Percentiles rank a stretch among this genome's conserved stretches.
These are phyloP conservation scores for Anaspis maculata DNA, from an alignment of 2,888 invertebrate species.

Conservation along the genomic window DNA sequence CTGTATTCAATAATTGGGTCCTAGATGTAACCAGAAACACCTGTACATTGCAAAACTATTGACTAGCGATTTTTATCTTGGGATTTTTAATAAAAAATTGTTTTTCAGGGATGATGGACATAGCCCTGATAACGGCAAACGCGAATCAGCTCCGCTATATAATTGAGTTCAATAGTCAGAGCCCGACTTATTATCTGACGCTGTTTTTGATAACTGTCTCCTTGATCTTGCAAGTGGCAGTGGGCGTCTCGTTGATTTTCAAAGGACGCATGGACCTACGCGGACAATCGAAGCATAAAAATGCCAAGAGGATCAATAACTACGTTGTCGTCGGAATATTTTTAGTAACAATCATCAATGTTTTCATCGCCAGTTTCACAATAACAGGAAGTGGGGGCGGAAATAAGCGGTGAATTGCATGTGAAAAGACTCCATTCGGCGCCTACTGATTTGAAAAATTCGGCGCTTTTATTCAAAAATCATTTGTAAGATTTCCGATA, in stretches of 20 bases:
- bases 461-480: too few relatives aligned
- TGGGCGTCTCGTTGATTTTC: slow-evolving; percentile 54
- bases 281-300: slow-evolving; percentile 42
- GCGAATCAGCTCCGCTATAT: slow-evolving; percentile 61
- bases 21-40: too few relatives aligned
- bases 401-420: too few relatives aligned
- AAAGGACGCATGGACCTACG: slow-evolving; percentile 50
- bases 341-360: slow-evolving; percentile 59
- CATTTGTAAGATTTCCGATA: too few relatives aligned
- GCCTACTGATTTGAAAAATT: too few relatives aligned
- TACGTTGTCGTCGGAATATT: slow-evolving; percentile 56
- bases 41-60: too few relatives aligned
- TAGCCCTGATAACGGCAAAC: slow-evolving; percentile 61
- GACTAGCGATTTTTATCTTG: too few relatives aligned
- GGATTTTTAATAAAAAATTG: slow-evolving; percentile 6
- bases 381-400: slow-evolving; percentile 32
- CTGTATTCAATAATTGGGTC: too few relatives aligned
- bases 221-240: slow-evolving; percentile 54
- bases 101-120: slow-evolving; percentile 57
- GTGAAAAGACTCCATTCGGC: too few relatives aligned
- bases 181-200: slow-evolving; percentile 51
- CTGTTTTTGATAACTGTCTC: slow-evolving; percentile 51
- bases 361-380: slow-evolving; percentile 57
- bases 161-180: slow-evolving; percentile 50
- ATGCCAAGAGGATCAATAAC: slow-evolving; percentile 51